A percentile compares a stretch with the other conserved stretches of the same genome.
These are phyloP conservation scores for Chelmon rostratus DNA, from an alignment of 2,797 vertebrate genomes.

Conservation along the genomic window DNA sequence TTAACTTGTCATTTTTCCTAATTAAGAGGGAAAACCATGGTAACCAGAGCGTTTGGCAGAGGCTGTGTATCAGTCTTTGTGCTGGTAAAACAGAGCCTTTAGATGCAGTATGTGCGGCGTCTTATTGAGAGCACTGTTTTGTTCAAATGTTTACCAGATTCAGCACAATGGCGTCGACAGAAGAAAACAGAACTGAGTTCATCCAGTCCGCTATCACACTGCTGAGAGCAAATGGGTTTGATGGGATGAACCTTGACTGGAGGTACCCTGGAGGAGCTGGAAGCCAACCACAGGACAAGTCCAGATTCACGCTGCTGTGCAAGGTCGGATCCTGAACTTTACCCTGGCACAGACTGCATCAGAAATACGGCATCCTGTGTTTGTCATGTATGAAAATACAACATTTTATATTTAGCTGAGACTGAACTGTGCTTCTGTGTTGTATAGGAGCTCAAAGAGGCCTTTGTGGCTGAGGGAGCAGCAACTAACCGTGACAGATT, in stretches of 20 bases:
- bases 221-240: conserved; percentile 80
- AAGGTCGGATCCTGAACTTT: conserved; percentile 67
- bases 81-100: background rate
- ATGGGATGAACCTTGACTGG: conserved; percentile 89
- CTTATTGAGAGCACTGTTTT: background rate
- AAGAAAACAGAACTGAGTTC: conserved; percentile 72
- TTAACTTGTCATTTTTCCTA: no score
- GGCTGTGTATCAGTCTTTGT: no score
- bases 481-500: conserved; percentile 43
- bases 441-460: conserved; percentile 73
- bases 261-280: conserved; percentile 81
- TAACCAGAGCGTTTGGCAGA: no score
- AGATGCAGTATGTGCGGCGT: background rate
- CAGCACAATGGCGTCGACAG: conserved; percentile 72
- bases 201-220: conserved; percentile 77
- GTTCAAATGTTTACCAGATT: conserved; percentile 75
- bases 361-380: background rate
- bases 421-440: conserved; percentile 1
- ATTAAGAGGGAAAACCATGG: no score
- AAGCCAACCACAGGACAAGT: conserved; percentile 78
- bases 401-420: background rate
- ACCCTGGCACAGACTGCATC: background rate
- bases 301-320: conserved; percentile 80
- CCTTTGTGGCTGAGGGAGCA: conserved; percentile 67
- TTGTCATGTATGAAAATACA: background rate